Evolutionary conservation across 2,888 invertebrate genomes (phyloP), one percentile per base, ranked within the genome.

Genomic region (Plusia festucae): DNA sequence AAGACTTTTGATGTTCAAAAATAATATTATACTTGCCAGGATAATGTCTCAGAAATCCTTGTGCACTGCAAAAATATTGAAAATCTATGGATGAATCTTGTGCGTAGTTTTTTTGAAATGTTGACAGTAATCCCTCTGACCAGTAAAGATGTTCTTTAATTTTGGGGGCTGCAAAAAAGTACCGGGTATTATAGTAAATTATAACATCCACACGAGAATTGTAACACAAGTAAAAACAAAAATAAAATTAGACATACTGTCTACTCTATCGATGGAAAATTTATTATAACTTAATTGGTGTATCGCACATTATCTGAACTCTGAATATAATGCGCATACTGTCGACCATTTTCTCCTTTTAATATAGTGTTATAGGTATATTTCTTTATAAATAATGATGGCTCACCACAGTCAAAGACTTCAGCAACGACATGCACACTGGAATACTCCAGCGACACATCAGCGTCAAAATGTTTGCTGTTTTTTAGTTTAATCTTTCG

Each of bases 41-140:
- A 78, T 93, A 95, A 76, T 94, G 94, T 60, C 95, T 87, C 22
- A 95, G 67, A 71, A 94, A 95, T 24, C 95, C 95, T 68, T 90
- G 88, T 0, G 93, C 93, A 62, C 92, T 93, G 73, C 95, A 95
- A 73, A 94, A 91, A 66, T 95, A 95, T 76, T 95, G 95, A 46
- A 92, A 93, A 40, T 90, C 93, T n/a, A 90, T 79, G 0, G 92
- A 87, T 1, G 93, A 90, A 66, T 95, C 95, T 70, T 91, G 86
- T 0, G 88, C 92, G 57, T 93, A 94, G 75, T 95, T 95, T 46
- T 91, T 91, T 71, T 89, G 88, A 66, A 93, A 95, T 0, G 89
- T 88, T 2, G 88, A 69, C 2, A 93, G 73, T 1, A 95, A 79
- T 0, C 84, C 87, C 71, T 93, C 92, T 1, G 94, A 91, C 94